phyloP scores from a whole-genome alignment of 2,888 invertebrate genomes.

The Lymantria dispar region DNA sequence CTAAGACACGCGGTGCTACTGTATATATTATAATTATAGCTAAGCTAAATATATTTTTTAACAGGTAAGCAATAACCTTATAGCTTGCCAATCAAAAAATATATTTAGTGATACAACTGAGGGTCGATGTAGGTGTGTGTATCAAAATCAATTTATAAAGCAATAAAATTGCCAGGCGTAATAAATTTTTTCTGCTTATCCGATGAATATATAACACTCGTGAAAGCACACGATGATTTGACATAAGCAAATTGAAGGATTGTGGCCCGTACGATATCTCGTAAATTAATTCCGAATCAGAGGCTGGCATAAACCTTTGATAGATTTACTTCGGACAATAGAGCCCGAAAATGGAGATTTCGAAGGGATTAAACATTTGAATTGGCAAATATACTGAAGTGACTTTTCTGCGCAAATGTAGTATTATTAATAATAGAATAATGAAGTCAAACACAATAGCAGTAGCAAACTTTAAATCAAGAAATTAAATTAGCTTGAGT shows the following conservation, averaged over 20 bases:
- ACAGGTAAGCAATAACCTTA: too few species aligned
- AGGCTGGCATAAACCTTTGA: constrained; percentile 1
- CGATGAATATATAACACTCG: not conserved
- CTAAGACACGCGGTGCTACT: too few species aligned
- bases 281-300: constrained; percentile 9
- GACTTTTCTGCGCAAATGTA: constrained; percentile 20
- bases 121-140: too few species aligned
- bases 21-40: too few species aligned
- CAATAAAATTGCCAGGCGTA: too few species aligned
- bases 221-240: not conserved
- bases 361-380: constrained; percentile 5
- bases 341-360: not conserved
- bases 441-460: constrained; percentile 12
- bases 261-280: not conserved
- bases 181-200: too few species aligned
- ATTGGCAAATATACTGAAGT: constrained; percentile 4
- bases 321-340: constrained; percentile 3
- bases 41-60: too few species aligned
- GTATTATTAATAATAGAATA: constrained; percentile 13
- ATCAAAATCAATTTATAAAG: too few species aligned
- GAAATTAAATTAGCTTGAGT: constrained; percentile 11
- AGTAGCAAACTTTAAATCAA: constrained; percentile 16
- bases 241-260: not conserved
- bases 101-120: too few species aligned
- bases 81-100: too few species aligned